These are phyloP conservation scores for Temnothorax ravouxi DNA, from an alignment of 2,888 invertebrate species.

Conservation along the genomic window DNA sequence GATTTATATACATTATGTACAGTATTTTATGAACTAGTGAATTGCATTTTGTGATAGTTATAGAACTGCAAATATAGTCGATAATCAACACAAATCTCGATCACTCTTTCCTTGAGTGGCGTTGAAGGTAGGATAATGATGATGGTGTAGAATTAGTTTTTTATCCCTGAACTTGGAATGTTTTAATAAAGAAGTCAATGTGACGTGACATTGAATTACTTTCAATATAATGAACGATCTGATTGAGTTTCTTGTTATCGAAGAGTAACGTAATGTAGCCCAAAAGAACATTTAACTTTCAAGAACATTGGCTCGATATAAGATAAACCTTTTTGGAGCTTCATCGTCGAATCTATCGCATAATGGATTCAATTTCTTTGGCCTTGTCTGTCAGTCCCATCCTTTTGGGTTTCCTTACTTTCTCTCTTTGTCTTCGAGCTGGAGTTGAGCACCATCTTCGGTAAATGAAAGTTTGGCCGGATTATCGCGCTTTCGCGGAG, in stretches of 20 bases:
- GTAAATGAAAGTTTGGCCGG: slow-evolving; percentile 70
- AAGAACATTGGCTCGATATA: slow-evolving; percentile 44
- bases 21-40: not conserved
- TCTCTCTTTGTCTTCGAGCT: slow-evolving; percentile 8
- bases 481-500: slow-evolving; percentile 67
- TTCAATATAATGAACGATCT: not conserved
- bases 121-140: not conserved
- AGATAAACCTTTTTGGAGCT: slow-evolving; percentile 58
- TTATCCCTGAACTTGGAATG: not conserved
- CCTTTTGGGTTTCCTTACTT: slow-evolving; percentile 8
- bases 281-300: slow-evolving; percentile 64
- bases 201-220: slow-evolving; percentile 41
- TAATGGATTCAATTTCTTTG: slow-evolving; percentile 73
- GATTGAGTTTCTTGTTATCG: slow-evolving; percentile 29
- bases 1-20: not conserved
- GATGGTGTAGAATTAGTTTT: not conserved
- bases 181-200: slow-evolving; percentile 57
- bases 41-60: not conserved
- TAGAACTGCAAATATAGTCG: slow-evolving; percentile 9
- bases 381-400: slow-evolving; percentile 2
- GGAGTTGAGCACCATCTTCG: slow-evolving; percentile 49
- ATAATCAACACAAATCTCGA: not conserved
- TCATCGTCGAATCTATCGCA: slow-evolving; percentile 62
- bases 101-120: not conserved
- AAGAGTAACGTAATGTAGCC: slow-evolving; percentile 37